phyloP scores from a whole-genome alignment of 2,113 vertebrate species.

The Cyphomyrus plagiostoma region DNA sequence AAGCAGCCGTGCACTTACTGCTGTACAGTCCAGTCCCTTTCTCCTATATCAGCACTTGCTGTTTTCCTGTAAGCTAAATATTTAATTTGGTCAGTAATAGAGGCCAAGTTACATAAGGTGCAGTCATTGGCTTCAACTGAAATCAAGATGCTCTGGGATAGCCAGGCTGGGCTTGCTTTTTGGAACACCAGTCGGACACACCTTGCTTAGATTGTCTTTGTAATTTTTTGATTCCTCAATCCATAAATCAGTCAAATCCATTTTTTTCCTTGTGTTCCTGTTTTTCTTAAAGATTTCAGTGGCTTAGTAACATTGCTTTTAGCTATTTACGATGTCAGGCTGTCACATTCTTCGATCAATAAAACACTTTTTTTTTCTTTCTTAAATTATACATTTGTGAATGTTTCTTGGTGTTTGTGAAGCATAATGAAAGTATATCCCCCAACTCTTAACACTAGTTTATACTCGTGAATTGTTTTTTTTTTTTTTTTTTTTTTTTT shows the following conservation, averaged over 20 bases:
- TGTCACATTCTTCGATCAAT: background rate
- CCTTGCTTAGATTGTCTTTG: background rate
- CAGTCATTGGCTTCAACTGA: background rate
- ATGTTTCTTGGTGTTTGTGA: background rate
- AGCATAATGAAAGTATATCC: background rate
- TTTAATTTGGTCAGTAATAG: background rate
- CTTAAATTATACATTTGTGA: background rate
- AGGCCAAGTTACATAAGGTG: background rate
- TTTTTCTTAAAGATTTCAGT: background rate
- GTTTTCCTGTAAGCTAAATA: background rate
- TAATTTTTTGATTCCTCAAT: conserved; percentile 37
- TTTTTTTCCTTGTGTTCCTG: conserved; percentile 17
- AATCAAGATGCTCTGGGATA: background rate
- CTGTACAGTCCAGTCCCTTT: background rate
- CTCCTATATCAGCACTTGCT: background rate
- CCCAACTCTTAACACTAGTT: background rate
- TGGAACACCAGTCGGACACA: background rate
- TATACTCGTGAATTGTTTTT: background rate
- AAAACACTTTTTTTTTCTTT: background rate
- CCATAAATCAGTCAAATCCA: conserved; percentile 38
- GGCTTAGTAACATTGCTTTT: background rate
- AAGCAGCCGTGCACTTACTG: background rate
- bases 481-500: background rate
- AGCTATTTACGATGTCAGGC: background rate
- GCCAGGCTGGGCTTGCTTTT: background rate